A percentile compares a stretch with the other conserved stretches of the same genome.
Conservation (phyloP, 2,888 invertebrate species). For the Drosophila anomelani region DNA sequence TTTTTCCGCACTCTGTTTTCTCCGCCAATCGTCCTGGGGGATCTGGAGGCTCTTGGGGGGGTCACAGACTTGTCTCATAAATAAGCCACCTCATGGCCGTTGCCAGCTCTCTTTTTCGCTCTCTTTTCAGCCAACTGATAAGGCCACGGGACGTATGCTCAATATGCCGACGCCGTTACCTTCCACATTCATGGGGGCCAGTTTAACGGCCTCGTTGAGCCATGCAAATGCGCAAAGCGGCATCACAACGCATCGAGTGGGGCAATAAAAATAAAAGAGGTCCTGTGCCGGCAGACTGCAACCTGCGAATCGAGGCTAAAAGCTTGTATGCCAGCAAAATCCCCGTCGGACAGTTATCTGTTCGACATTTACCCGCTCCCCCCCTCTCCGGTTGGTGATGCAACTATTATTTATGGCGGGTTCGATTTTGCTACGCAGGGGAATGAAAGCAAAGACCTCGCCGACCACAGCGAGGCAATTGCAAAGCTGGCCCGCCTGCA, state of each 20-base stretch:
- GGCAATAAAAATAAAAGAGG: slow-evolving; percentile 31
- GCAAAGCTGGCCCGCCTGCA: slow-evolving; percentile 43
- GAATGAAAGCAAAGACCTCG: slow-evolving; percentile 14
- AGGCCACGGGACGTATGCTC: slow-evolving; percentile 61
- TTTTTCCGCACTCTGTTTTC: slow-evolving; percentile 1
- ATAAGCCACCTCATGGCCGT: slow-evolving; percentile 65
- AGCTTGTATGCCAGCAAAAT: slow-evolving; percentile 52
- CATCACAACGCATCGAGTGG: slow-evolving; percentile 10
- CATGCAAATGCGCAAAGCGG: slow-evolving; percentile 36
- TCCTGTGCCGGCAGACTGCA: slow-evolving; percentile 44
- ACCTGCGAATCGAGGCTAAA: slow-evolving; percentile 54
- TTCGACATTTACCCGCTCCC: not conserved
- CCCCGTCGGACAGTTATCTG: slow-evolving; percentile 32
- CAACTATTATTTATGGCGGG: slow-evolving; percentile 63
- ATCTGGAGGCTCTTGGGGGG: slow-evolving; percentile 8
- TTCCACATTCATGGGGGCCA: slow-evolving; percentile 40
- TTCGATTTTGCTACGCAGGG: slow-evolving; percentile 52
- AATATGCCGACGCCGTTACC: slow-evolving; percentile 48
- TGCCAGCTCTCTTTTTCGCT: not conserved
- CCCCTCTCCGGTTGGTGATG: slow-evolving; percentile 19
- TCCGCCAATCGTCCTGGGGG: slow-evolving; percentile 33
- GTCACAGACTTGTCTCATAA: slow-evolving; percentile 55
- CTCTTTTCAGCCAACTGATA: slow-evolving; percentile 47
- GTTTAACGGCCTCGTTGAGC: slow-evolving; percentile 37
- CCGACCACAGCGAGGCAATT: slow-evolving; percentile 24